Evolutionary conservation across 2,888 invertebrate species (phyloP), one percentile per base, ranked within the genome.

Genomic region (Rhagophthalmus giganteus): DNA sequence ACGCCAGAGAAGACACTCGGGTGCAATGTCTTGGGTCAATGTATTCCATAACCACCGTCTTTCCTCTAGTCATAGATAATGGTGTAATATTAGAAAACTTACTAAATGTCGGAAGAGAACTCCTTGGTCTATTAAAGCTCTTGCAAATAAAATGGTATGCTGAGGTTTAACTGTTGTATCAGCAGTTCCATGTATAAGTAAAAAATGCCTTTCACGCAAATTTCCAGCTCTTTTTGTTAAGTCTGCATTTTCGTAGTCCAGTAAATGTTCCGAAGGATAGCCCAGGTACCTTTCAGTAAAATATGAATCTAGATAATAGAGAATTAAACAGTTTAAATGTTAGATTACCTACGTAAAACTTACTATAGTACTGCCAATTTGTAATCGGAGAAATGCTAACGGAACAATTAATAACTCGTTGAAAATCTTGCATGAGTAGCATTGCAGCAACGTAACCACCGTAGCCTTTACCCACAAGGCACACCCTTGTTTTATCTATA

Each of bases 271-370:
- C 1, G 81, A 79, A 26, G 81, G 81, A 42, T 79, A 78, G 1
- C 93, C 92, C 80, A 92, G 84, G 75, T 91, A 93, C 26, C 93
- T 82, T 77, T 96, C 95, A 52, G 94, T 88, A 77, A 91, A 95
- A 64, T 87, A 90, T 2, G 95, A 90, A 75, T 90, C 90, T 91
- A 71, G 15, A 74, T 73, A 46, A 44, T 26, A 54, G 49, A 46
- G 33, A 11, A 7, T 16, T 16, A 20, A 24, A 15, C 8, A 12
- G 7, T 32, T 12, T 32, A 13, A 13, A 8, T 2, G 2, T 12
- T 31, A 6, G 6, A 9, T 9, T 7, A 14, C n/a, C n/a, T 2
- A 26, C 4, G 16, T 34, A n/a, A n/a, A n/a, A 76, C 81, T 79
- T 61, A 87, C 87, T 90, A 66, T 91, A 88, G 64, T 86, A 88